Evolutionary conservation across 1,140 invertebrate genomes (phyloP).

Genomic region (Lysiphlebus fabarum): DNA sequence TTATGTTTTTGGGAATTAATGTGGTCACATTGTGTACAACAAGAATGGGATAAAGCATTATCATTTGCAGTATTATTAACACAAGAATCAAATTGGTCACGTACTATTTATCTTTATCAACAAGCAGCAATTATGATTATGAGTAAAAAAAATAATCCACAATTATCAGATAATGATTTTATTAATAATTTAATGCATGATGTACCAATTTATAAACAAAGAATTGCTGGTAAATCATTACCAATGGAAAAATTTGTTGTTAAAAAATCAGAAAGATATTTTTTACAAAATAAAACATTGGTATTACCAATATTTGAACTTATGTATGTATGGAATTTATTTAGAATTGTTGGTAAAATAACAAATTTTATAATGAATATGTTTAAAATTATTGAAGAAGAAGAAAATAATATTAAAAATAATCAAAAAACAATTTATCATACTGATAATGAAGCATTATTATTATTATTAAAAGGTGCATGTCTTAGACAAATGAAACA

Average conservation of each 20-base stretch:
- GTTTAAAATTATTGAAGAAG: slow-evolving; percentile 69
- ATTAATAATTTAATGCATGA: slow-evolving; percentile 65
- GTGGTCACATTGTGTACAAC: slow-evolving; percentile 75
- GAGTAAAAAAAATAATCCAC: slow-evolving; percentile 58
- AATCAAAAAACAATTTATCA: slow-evolving; percentile 59
- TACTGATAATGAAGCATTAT: slow-evolving; percentile 75
- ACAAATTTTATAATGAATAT: slow-evolving; percentile 67
- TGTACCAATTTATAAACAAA: slow-evolving; percentile 78
- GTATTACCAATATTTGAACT: slow-evolving; percentile 83
- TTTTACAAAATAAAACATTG: slow-evolving; percentile 69
- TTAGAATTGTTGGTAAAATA: slow-evolving; percentile 77
- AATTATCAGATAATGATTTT: slow-evolving; percentile 52
- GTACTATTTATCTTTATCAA: slow-evolving; percentile 87
- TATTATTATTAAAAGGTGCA: slow-evolving; percentile 78
- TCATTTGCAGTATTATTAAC: slow-evolving; percentile 71
- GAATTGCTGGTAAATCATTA: slow-evolving; percentile 92
- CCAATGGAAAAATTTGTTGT: slow-evolving; percentile 95
- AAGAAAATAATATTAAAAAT: slow-evolving; percentile 51
- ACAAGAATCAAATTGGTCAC: slow-evolving; percentile 85
- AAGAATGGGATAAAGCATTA: slow-evolving; percentile 70
- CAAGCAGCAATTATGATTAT: slow-evolving; percentile 80
- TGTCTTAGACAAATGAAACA: slow-evolving; percentile 74
- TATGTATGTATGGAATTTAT: slow-evolving; percentile 92
- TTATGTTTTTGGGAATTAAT: slow-evolving; percentile 94
- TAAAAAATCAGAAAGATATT: slow-evolving; percentile 77